Percentiles rank a stretch among this genome's conserved stretches.
Conservation (phyloP, 2,797 vertebrate genomes). For the Cossypha caffra region DNA sequence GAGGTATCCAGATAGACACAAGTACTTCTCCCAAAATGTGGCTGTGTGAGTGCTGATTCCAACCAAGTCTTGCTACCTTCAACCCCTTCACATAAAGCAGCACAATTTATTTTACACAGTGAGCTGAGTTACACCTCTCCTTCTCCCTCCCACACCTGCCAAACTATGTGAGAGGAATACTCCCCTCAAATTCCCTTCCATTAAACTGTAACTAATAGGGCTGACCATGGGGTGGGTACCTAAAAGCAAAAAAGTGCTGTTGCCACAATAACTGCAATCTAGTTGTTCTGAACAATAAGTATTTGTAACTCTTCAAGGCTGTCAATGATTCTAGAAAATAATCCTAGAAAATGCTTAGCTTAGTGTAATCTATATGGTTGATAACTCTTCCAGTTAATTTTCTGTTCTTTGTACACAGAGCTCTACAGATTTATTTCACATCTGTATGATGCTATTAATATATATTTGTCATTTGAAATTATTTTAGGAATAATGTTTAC, state of each 20-base stretch:
- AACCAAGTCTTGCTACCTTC: not conserved
- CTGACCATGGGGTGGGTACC: not conserved
- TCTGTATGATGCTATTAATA: not conserved
- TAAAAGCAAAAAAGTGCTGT: not conserved
- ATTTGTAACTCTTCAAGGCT: not conserved
- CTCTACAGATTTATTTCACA: not conserved
- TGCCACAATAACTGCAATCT: not conserved
- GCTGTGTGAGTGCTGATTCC: not conserved
- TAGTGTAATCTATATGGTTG: not conserved
- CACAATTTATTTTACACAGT: not conserved
- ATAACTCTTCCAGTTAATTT: not conserved
- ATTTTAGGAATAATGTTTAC: slow-evolving; percentile 37
- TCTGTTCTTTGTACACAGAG: not conserved
- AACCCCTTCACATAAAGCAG: not conserved
- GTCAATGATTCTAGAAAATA: not conserved
- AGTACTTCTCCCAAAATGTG: not conserved
- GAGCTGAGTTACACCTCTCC: not conserved
- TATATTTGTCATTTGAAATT: slow-evolving; percentile 32
- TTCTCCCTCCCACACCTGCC: not conserved
- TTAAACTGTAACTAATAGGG: not conserved
- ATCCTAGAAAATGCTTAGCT: not conserved
- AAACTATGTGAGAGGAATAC: not conserved
- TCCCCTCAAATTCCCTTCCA: not conserved
- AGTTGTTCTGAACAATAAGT: not conserved
- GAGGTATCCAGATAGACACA: not conserved